Base-by-base conservation (phyloP, 2,888 invertebrate genomes). In the Danaus chrysippus region DNA sequence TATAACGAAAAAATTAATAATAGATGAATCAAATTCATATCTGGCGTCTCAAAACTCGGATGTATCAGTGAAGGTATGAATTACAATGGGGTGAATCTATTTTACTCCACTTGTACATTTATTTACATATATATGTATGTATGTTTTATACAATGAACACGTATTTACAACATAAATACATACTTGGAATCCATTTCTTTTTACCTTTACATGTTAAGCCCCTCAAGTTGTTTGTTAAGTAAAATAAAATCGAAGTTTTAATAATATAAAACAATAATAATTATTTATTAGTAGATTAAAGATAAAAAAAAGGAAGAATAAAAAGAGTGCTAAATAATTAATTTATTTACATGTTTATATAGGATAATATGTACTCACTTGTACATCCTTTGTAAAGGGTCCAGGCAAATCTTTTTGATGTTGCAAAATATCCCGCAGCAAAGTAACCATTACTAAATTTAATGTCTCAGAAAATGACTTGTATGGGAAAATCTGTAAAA, bases 391-490 rank as follows among this genome's bases (percentile, higher is more conserved):
- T 3, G 97, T 98, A 77, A 98, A 98, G 0, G 96, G 96, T 5
- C 94, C 92, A 0, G 98, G 97, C 63, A 98, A 87, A 83, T 97
- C 98, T 81, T 95, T 95, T 78, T 98, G 97, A 78, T 96, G 95
- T 76, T 97, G 97, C 64, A 99, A 86, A 59, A 99, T 86, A 81
- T 99, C 99, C 66, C 98, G 92, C 64, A 99, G 86, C 58, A 99
- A 86, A 0, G 98, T 97, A 0, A 99, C 96, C 93, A 98, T 94
- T 0, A 98, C 98, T 61, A 99, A 90, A 82, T 97, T 98, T 61
- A 99, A 91, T 0, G 97, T 97, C 86, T 99, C 99, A 64, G 97
- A 98, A 79, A 98, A 97, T 0, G 97, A 96, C 77, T 96, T 96
- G 86, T 99, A 99, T 0, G 98, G 97, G 79, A 97, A 98, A 56